Percentiles rank a stretch among this genome's conserved stretches.
phyloP scores from a whole-genome alignment of 2,113 vertebrate species.

The Festucalex cinctus region DNA sequence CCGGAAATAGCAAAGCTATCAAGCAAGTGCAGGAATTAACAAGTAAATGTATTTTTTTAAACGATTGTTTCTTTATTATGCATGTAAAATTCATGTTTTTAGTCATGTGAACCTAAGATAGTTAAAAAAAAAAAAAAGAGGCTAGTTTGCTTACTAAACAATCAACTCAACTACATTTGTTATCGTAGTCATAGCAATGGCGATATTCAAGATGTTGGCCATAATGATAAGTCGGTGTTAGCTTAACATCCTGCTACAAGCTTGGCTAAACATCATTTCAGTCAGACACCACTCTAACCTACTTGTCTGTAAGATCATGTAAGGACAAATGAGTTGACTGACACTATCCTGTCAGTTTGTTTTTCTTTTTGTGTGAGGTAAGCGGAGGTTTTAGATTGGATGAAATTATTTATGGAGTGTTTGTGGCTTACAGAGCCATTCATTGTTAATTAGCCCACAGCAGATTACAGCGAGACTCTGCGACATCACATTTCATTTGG shows the following conservation, averaged over 20 bases:
- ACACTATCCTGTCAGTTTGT: conserved; percentile 8
- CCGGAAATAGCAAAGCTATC: no score
- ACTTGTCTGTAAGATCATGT: background rate
- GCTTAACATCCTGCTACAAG: background rate
- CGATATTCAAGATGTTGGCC: background rate
- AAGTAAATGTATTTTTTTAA: background rate
- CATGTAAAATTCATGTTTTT: background rate
- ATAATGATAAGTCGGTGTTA: no score
- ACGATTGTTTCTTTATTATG: background rate
- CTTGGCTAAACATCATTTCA: background rate
- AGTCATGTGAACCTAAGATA: background rate
- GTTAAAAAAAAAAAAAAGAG: no score
- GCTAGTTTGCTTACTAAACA: background rate
- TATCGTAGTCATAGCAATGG: background rate
- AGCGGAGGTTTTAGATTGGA: conserved; percentile 22
- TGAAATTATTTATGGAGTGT: conserved; percentile 29
- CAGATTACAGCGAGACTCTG: background rate
- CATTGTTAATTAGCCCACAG: background rate
- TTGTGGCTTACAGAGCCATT: conserved; percentile 17
- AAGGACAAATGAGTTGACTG: background rate
- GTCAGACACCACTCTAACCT: background rate
- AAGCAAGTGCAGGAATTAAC: background rate
- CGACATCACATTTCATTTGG: background rate
- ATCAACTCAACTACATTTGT: background rate
- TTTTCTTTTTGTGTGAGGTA: conserved; percentile 19